Conservation (phyloP, 2,888 invertebrate genomes). For the Sthenelais limicola region DNA sequence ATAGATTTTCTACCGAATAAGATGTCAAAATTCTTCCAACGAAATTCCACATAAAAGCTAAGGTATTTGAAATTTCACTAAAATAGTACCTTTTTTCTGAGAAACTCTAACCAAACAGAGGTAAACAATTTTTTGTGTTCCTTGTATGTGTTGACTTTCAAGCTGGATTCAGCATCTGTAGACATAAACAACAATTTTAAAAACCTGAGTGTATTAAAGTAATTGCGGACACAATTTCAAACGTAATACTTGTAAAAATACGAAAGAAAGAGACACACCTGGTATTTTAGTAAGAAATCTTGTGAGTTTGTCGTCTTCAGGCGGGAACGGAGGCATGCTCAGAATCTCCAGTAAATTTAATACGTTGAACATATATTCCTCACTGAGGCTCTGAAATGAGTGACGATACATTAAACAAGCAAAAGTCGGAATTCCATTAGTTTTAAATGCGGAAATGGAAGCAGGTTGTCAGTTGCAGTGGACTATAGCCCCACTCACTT, state of each 20-base stretch:
- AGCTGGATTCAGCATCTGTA: conserved; percentile 42
- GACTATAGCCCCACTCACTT: too few species aligned
- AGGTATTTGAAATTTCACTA: neutral
- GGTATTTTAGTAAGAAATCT: conserved; percentile 51
- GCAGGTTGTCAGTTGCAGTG: too few species aligned
- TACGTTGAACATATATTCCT: conserved; percentile 54
- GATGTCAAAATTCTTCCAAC: too few species aligned
- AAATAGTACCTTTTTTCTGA: conserved; percentile 61
- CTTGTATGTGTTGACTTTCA: conserved; percentile 45
- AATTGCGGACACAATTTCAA: too few species aligned
- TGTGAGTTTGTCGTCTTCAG: conserved; percentile 45
- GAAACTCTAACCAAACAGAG: conserved; percentile 63
- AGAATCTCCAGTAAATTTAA: conserved; percentile 58
- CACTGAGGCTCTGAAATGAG: conserved; percentile 37
- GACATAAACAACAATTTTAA: neutral
- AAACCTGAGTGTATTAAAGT: neutral
- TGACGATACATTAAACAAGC: too few species aligned
- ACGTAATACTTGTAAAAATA: neutral
- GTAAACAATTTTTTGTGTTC: conserved; percentile 76
- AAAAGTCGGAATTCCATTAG: too few species aligned
- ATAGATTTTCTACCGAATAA: too few species aligned
- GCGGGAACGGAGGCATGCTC: conserved; percentile 51
- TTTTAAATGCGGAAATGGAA: too few species aligned
- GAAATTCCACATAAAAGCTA: conserved; percentile 15
- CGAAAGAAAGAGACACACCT: conserved; percentile 47